Conservation (phyloP, 2,888 invertebrate species). For the Brachyptera putata region DNA sequence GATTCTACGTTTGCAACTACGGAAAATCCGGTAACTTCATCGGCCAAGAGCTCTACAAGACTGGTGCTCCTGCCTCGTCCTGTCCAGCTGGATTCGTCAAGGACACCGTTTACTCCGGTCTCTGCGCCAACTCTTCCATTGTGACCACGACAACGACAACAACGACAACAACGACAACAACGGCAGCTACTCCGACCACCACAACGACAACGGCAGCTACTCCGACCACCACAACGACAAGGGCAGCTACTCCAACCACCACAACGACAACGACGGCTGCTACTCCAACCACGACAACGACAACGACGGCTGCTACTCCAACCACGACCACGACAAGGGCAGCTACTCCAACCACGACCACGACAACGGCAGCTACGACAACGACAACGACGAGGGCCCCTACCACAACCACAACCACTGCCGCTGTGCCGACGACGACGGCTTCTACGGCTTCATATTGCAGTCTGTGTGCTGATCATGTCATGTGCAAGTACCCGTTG, state of each 20-base stretch:
- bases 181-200: background rate
- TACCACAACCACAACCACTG: background rate
- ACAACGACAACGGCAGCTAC: background rate
- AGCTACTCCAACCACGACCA: background rate
- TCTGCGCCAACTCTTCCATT: background rate
- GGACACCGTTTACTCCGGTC: background rate
- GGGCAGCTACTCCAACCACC: no score
- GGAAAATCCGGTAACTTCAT: no score
- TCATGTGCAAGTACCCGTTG: no score
- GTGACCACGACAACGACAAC: no score
- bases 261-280: background rate
- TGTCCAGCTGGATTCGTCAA: no score
- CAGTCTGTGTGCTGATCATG: no score
- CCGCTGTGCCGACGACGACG: background rate
- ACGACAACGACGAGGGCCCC: no score
- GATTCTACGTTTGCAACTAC: no score
- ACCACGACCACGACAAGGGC: conserved; percentile 1
- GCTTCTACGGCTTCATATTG: background rate
- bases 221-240: background rate
- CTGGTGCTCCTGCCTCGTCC: no score
- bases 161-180: background rate
- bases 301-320: background rate
- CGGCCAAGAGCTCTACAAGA: no score
- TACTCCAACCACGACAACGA: no score
- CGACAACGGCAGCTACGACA: background rate